Base-by-base conservation (phyloP, 2,888 invertebrate species). In the Ischnus inquisitorius region DNA sequence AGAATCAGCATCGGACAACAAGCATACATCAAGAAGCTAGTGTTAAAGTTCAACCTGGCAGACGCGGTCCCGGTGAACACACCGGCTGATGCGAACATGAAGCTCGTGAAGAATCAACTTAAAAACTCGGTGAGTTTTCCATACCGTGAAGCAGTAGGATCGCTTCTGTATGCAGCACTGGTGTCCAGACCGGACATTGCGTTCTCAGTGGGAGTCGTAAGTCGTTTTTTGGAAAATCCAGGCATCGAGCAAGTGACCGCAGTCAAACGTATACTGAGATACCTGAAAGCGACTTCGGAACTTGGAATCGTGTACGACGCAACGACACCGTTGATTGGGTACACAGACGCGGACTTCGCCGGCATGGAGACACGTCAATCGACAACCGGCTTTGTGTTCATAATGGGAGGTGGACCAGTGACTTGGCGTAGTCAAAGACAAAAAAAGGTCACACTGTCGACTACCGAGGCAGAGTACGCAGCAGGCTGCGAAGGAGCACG, bases 61-160 rank as follows among this genome's bases (percentile, higher is more conserved):
- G 67, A 85, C 14, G 41, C 83, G 4, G 67, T 75, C 16, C 10
- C 69, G 2, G 54, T 41, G n/a, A 67, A 48, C 22, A 48, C 68
- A 14, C 83, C 83, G 19, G 71, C 83, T 22, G 82, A 85, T 46
- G 57, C 69, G 14, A 69, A 69, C 34, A 51, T 34, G 28, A 19
- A 12, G 1, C 51, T 69, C 5, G 34, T 10, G n/a, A 69, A 51
- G 28, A 25, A 14, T 1, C 34, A 34, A 8, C 22, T 22, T 10
- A 19, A 69, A 39, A 16, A 34, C n/a, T n/a, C 10, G 12, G 28
- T 51, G 8, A n/a, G 16, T 34, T 69, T 69, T 34, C 68, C 68
- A 28, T 34, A 69, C n/a, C 34, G 51, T 3, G 68, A 69, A 48
- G 68, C 68, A n/a, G 68, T 71, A 4, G 69, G 69, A 19, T 71